Conservation (phyloP, 2,113 vertebrate genomes). For the Hyperopisus bebe region DNA sequence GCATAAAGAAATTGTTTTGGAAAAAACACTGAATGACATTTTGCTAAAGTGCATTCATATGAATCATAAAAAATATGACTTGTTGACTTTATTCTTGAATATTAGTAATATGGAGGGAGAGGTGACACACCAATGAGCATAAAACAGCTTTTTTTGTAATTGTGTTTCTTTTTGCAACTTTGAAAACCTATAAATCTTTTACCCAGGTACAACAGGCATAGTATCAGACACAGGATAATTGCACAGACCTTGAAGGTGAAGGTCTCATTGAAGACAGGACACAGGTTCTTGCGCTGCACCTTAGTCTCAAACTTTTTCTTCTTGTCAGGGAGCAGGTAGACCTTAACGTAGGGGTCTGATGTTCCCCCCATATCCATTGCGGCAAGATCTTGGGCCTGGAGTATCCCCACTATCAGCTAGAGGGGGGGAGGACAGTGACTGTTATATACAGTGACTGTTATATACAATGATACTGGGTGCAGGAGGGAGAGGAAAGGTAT, state of each 20-base stretch:
- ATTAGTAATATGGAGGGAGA: not conserved
- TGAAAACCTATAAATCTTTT: not conserved
- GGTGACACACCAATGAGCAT: not conserved
- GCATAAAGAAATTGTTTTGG: not conserved
- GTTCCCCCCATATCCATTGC: constrained; percentile 85
- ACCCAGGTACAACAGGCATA: not conserved
- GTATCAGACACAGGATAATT: not conserved
- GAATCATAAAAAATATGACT: not conserved
- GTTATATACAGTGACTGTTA: not conserved
- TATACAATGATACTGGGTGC: not conserved
- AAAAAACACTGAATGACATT: not conserved
- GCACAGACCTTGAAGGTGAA: constrained; percentile 76
- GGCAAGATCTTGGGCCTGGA: constrained; percentile 76
- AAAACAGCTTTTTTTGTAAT: not conserved
- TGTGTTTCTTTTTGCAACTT: not conserved
- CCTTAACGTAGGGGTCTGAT: constrained; percentile 81
- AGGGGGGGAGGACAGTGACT: not conserved
- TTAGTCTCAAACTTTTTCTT: constrained; percentile 63
- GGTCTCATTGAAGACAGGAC: constrained; percentile 79
- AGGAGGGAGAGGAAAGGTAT: not conserved
- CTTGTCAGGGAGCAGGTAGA: constrained; percentile 69
- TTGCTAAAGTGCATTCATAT: not conserved
- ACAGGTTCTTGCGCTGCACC: constrained; percentile 82
- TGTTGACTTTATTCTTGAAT: not conserved
- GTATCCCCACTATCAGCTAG: constrained; percentile 77